Base-by-base conservation (phyloP, 2,797 vertebrate species). In the Lepilemur ruficaudatus region DNA sequence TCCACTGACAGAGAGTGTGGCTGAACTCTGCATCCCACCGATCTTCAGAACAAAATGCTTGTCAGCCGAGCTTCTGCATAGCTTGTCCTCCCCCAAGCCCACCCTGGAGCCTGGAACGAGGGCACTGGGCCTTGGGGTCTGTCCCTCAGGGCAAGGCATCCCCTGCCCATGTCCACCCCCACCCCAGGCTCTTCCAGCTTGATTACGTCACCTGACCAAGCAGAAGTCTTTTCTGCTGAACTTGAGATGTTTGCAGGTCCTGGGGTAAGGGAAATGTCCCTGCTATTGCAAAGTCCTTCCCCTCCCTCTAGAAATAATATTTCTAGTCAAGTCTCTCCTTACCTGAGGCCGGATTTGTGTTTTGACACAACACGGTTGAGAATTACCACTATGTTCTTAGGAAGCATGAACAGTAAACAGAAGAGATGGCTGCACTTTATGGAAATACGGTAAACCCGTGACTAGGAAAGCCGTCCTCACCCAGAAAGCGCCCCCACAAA, bases 391-490 rank as follows among this genome's bases (percentile, higher is more conserved):
- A 25, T n/a, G 30, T 25, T 30, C 41, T 43, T 32, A 22, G 30
- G 3, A 23, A 25, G 22, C 25, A 3, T 1, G 15, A 52, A 30
- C 10, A 7, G 2, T 1, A 12, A 52, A 30, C 10, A 7, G 2
- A 1, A 32, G 43, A 50, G 22, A 13, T 3, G 70, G 20, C 3
- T 63, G 35, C 15, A 20, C 2, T 8, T 43, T 3, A 30, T 30
- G 10, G 11, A 7, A 2, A 22, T 0, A 1, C 0, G 8, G 11
- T 0, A 4, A 0, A 3, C 10, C 28, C 0, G n/a, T 2, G 55
- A 10, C 25, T 0, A 3, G n/a, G 50, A 23, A 14, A 38, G 61
- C 23, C 67, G 52, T 46, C 52, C 28, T 10, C 30, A 23, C 57
- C 43, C 17, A 30, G 61, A n/a, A 43, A 55, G 57, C 8, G 3